A percentile compares a stretch with the other conserved stretches of the same genome.
These are phyloP conservation scores for Pocillopora verrucosa DNA, from an alignment of 64 coral and sea anemone genomes.

Conservation along the genomic window DNA sequence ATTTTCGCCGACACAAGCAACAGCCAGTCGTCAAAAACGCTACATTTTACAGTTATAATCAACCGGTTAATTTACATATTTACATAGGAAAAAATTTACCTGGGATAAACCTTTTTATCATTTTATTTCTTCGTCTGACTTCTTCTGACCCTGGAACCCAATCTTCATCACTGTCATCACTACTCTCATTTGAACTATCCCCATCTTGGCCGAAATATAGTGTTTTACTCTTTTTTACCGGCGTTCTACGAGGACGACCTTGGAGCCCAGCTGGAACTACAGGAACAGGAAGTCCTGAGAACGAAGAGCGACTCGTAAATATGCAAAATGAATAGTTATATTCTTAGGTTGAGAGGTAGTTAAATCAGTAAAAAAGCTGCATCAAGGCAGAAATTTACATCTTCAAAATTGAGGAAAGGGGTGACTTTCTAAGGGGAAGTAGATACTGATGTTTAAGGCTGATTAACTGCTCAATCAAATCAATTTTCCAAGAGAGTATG, in stretches of 20 bases:
- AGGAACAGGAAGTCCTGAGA: slow-evolving; percentile 47
- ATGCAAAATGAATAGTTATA: background rate
- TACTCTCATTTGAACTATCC: slow-evolving; percentile 9
- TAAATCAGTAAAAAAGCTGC: too few relatives aligned
- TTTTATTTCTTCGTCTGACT: slow-evolving; percentile 50
- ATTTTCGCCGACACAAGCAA: too few relatives aligned
- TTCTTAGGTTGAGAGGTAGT: too few relatives aligned
- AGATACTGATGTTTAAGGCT: too few relatives aligned
- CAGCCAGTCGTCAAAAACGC: too few relatives aligned
- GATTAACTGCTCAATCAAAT: too few relatives aligned
- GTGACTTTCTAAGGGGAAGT: too few relatives aligned
- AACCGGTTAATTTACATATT: too few relatives aligned
- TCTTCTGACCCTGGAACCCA: slow-evolving; percentile 71
- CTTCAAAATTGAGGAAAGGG: too few relatives aligned
- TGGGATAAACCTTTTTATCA: slow-evolving; percentile 67
- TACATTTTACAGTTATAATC: too few relatives aligned
- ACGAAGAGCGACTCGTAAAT: background rate
- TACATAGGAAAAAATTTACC: background rate
- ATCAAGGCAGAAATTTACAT: too few relatives aligned
- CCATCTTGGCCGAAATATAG: background rate
- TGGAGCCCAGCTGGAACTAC: slow-evolving; percentile 11
- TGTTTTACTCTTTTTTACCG: background rate
- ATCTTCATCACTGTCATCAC: slow-evolving; percentile 55
- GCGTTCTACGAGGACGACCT: slow-evolving; percentile 1
- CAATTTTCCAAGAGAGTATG: too few relatives aligned